phyloP scores from a whole-genome alignment of 2,888 invertebrate species.

The Agriopis aurantiaria region DNA sequence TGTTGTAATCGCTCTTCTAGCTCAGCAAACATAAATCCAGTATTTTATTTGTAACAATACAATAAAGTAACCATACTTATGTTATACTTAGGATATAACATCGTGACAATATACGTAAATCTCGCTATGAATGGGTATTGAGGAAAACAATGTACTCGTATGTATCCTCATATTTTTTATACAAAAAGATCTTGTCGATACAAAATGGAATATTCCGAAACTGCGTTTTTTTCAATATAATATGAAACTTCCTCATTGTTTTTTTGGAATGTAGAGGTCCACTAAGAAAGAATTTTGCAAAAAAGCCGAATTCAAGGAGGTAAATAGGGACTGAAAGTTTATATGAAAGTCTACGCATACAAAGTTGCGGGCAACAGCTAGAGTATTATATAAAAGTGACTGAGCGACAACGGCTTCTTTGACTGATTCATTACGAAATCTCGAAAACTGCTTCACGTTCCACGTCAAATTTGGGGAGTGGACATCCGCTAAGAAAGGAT shows the following conservation, averaged over 20 bases:
- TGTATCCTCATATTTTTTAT: conserved; percentile 1
- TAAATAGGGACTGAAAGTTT: too few species aligned
- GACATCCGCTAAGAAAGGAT: too few species aligned
- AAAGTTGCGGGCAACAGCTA: too few species aligned
- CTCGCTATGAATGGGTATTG: conserved; percentile 18
- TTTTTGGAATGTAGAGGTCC: too few species aligned
- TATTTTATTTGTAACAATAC: conserved; percentile 3
- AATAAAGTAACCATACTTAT: conserved; percentile 11
- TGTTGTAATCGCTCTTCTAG: conserved; percentile 3
- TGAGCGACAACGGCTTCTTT: too few species aligned
- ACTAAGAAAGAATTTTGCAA: too few species aligned
- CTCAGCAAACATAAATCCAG: background rate
- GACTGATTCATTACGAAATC: too few species aligned
- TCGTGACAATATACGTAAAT: conserved; percentile 14
- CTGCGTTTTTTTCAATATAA: background rate
- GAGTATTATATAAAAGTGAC: too few species aligned
- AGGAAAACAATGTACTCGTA: conserved; percentile 3
- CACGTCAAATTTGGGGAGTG: too few species aligned
- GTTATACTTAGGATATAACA: background rate
- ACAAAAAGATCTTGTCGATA: conserved; percentile 10
- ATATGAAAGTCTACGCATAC: too few species aligned
- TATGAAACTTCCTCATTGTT: background rate
- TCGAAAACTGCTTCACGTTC: too few species aligned
- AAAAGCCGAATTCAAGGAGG: too few species aligned
- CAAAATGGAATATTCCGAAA: background rate